Percentiles rank a stretch among this genome's conserved stretches.
These are phyloP conservation scores for Caenorhabditis angaria DNA, from an alignment of 2,888 invertebrate species.

Conservation along the genomic window DNA sequence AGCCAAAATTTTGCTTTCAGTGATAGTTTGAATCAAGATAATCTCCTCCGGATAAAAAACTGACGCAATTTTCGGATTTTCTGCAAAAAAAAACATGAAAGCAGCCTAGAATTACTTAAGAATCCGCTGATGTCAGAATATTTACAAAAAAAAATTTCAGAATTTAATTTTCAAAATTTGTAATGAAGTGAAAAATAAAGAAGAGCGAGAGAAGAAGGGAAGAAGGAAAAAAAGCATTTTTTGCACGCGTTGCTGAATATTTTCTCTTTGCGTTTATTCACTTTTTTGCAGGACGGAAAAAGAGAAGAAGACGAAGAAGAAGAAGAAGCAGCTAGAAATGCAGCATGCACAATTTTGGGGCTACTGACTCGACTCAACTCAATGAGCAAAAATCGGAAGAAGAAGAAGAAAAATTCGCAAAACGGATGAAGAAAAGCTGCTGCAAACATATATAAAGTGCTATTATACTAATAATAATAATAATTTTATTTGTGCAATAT, in stretches of 20 bases:
- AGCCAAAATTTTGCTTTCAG: no score
- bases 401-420: not conserved
- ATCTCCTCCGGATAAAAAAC: no score
- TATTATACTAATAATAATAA: not conserved
- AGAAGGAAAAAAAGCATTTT: not conserved
- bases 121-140: no score
- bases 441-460: constrained; percentile 2
- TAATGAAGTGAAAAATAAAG: not conserved
- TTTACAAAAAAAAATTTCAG: no score
- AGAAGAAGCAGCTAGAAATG: no score
- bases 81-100: no score
- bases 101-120: no score
- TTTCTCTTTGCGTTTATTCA: constrained; percentile 1
- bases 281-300: constrained; percentile 4
- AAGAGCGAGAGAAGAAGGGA: not conserved
- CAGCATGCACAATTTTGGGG: not conserved
- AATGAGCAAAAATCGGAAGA: not conserved
- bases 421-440: not conserved
- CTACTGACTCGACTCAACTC: constrained; percentile 1
- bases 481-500: not conserved
- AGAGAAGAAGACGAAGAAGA: not conserved
- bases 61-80: no score
- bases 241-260: constrained; percentile 4
- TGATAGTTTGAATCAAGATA: no score
- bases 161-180: not conserved